phyloP scores from a whole-genome alignment of 2,113 vertebrate genomes.

The Xiphias gladius region DNA sequence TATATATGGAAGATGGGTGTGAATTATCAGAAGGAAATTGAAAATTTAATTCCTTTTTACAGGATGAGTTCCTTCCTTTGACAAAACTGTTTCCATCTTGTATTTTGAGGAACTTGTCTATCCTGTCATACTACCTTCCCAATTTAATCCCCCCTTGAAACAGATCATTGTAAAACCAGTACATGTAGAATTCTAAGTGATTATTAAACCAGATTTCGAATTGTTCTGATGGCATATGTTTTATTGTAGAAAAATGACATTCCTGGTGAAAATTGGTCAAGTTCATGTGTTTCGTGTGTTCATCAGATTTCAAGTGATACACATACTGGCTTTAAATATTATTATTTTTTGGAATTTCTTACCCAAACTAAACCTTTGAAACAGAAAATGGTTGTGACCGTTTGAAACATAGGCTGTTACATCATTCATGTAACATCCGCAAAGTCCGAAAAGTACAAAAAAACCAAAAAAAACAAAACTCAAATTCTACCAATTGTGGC shows the following conservation, averaged over 20 bases:
- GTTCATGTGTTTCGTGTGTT: too few species aligned
- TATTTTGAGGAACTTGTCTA: not conserved
- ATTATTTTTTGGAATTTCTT: too few species aligned
- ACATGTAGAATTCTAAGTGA: not conserved
- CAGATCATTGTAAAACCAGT: not conserved
- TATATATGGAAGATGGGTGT: conserved; percentile 42
- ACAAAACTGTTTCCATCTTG: not conserved
- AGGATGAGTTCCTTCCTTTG: conserved; percentile 4
- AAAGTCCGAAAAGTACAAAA: too few species aligned
- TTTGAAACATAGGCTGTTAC: not conserved
- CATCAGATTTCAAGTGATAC: too few species aligned
- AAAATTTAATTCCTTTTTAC: conserved; percentile 17
- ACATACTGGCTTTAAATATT: too few species aligned
- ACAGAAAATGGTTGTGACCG: too few species aligned
- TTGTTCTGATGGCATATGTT: not conserved
- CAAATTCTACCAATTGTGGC: too few species aligned
- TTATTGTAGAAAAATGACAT: not conserved
- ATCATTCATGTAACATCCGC: not conserved
- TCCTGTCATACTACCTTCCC: not conserved
- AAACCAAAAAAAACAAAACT: not conserved
- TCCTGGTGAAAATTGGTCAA: not conserved
- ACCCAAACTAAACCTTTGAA: too few species aligned
- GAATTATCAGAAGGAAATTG: conserved; percentile 26
- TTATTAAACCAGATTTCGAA: not conserved
- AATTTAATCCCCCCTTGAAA: not conserved